Evolutionary conservation across 2,113 vertebrate species (phyloP), one percentile per base, ranked within the genome.

Genomic region (Cebidichthys violaceus): DNA sequence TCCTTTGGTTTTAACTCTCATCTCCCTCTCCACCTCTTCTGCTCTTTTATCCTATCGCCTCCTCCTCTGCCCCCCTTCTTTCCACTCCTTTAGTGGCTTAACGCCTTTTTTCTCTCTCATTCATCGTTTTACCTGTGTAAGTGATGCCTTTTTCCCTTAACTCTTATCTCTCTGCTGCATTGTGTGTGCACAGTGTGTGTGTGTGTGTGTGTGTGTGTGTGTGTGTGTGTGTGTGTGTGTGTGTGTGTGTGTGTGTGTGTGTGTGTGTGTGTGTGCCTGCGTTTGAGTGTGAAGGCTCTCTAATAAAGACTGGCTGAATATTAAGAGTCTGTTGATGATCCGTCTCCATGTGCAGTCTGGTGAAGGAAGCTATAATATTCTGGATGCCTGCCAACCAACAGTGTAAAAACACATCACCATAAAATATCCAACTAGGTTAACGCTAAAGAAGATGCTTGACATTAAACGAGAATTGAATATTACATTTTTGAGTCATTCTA

Each of bases 111-210:
- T 79, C 43, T 33, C 50, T 72, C 70, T 20, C 82, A 86, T 91
- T 91, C 82, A 78, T 91, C 74, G 39, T 79, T 79, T 83, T 78
- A 90, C 90, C 90, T 92, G 81, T 79, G 86, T 82, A 88, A 88
- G 20, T 52, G 75, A 84, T 69, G 57, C 77, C 64, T 85, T 78
- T 79, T 70, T 52, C 67, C 72, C 61, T 70, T 35, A 88, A 82
- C 83, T 35, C 79, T 90, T 89, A 84, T 90, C 87, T 85, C 59
- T 71, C 8, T 71, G n/a, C 52, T 79, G 66, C 79, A 76, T 47
- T 86, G 74, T 74, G 61, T 45, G 61, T 54, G 77, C 18, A 50
- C 22, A 2, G 24, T n/a, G 73, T n/a, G 43, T 76, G 70, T 84
- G 70, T 11, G n/a, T 18, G 70, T 27, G 62, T 77, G 68, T 87